Base-by-base conservation (phyloP, 1,140 invertebrate species). In the Heliconius himera region DNA sequence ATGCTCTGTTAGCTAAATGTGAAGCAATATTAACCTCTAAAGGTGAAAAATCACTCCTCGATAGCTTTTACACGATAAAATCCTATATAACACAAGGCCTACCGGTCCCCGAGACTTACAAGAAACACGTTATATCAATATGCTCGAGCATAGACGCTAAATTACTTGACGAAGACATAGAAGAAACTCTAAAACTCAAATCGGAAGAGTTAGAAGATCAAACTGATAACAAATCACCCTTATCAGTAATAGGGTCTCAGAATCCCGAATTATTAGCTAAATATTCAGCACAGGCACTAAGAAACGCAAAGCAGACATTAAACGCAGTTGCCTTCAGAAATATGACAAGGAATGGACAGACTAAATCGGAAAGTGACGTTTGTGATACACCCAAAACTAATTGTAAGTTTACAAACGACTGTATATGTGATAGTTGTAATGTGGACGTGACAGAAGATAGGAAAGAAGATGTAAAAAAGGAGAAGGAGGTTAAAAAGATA, bases 361-460 rank as follows among this genome's bases (percentile, higher is more conserved):
- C 82, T 0, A 92, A 93, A 70, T 91, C 90, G 0, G 92, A 93
- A 6, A 88, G 86, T 3, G 91, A 94, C 20, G 86, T 87, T 0
- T 92, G 91, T 54, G 91, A 93, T 38, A 91, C 87, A 0, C 91
- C 91, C 0, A 92, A 92, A 41, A 89, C 78, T 13, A 90, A 91
- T 20, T 94, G 93, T 77, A 93, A 93, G 74, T 94, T 90, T 88
- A 93, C 93, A 0, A 93, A 87, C 9, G 93, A 94, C 36, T 94
- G 92, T 75, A 78, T 88, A 0, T 93, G 93, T 41, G 89, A 84
- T 20, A 77, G 82, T 0, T 94, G 93, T 36, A 91, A 89, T n/a
- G 76, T 77, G 0, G 88, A 90, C 6, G 70, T 81, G 1, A 78
- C 77, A 88, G 49, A 91, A 91, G 41, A 82, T 33, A 87, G 87